Percentiles rank a stretch among this genome's conserved stretches.
These are phyloP conservation scores for Poeciliopsis infans DNA, from an alignment of 2,797 vertebrate genomes.

Conservation along the genomic window DNA sequence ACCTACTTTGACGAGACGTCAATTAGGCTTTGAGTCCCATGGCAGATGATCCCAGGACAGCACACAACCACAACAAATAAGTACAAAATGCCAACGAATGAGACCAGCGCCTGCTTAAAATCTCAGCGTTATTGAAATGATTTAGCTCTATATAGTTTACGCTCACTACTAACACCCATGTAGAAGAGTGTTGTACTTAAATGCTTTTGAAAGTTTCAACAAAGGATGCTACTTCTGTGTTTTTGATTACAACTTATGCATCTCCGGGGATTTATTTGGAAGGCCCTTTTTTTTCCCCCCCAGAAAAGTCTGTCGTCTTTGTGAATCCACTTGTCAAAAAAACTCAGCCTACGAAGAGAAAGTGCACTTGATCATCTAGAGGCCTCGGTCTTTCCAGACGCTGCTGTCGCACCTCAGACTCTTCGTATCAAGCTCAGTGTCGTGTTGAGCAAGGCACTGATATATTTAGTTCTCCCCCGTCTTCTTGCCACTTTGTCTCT, in stretches of 20 bases:
- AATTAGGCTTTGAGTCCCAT: too few relatives aligned
- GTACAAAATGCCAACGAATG: background rate
- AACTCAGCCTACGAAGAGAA: background rate
- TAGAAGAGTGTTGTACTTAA: background rate
- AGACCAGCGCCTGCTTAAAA: background rate
- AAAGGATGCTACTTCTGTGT: background rate
- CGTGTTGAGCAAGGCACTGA: conserved; percentile 48
- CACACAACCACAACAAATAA: background rate
- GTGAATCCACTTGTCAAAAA: conserved; percentile 26
- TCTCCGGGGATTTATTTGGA: conserved; percentile 16
- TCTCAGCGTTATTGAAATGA: background rate
- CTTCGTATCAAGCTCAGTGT: conserved; percentile 24
- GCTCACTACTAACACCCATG: background rate
- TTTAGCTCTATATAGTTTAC: background rate
- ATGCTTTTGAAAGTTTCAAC: background rate
- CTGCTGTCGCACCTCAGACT: conserved; percentile 6
- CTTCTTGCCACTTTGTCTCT: conserved; percentile 56
- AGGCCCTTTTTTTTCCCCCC: background rate
- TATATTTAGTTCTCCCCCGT: conserved; percentile 49
- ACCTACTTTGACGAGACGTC: background rate
- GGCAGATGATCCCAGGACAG: background rate
- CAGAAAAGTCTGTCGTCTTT: conserved; percentile 19
- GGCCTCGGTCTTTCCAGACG: conserved; percentile 24
- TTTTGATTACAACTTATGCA: background rate
- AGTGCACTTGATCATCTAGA: conserved; percentile 18